These are phyloP conservation scores for Pitangus sulphuratus DNA, from an alignment of 2,797 vertebrate species.

Conservation along the genomic window DNA sequence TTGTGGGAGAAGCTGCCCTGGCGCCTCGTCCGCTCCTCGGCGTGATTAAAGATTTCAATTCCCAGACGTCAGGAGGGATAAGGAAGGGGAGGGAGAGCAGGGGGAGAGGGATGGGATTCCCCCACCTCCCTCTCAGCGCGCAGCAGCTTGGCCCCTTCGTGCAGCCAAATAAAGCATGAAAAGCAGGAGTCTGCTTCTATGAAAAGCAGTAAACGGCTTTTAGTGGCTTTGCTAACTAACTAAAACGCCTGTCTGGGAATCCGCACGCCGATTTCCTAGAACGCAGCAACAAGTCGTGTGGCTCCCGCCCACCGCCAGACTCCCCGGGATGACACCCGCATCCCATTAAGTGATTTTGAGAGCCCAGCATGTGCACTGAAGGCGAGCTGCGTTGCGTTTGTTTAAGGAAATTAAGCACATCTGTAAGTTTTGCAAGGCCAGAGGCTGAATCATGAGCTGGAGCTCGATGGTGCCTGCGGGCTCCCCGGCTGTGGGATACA, in stretches of 20 bases:
- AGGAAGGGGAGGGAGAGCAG: background rate
- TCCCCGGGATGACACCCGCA: background rate
- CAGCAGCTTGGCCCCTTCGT: background rate
- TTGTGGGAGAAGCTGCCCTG: background rate
- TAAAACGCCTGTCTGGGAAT: rapidly evolving
- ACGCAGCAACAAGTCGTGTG: background rate
- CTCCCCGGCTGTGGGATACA: background rate
- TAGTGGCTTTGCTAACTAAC: background rate
- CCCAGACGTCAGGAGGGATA: background rate
- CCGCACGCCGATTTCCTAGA: background rate
- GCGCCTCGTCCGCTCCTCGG: background rate
- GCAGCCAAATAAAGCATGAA: background rate
- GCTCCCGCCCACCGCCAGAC: background rate
- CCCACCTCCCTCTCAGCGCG: background rate
- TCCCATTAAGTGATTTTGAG: background rate
- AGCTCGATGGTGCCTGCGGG: background rate
- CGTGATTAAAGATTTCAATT: background rate
- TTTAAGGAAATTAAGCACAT: background rate
- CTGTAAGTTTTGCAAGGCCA: background rate
- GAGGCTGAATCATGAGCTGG: background rate
- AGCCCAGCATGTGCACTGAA: rapidly evolving
- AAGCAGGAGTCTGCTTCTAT: background rate
- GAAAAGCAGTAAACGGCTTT: rapidly evolving
- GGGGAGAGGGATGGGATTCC: background rate
- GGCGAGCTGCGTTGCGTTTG: rapidly evolving